phyloP scores from a whole-genome alignment of 2,113 vertebrate species.

The Recurvirostra avosetta region DNA sequence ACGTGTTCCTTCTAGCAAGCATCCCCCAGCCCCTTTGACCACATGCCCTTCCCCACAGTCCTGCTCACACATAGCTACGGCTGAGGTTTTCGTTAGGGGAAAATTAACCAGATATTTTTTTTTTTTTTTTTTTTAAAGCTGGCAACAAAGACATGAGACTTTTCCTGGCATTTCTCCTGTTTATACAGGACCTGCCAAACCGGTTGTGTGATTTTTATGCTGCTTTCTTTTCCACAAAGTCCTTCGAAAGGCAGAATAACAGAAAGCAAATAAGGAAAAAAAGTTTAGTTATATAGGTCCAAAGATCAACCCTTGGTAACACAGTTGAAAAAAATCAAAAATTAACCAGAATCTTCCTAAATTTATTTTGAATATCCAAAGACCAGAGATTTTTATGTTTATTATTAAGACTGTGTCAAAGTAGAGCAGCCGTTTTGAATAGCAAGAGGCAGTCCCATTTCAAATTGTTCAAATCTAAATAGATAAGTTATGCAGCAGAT shows the following conservation, averaged over 20 bases:
- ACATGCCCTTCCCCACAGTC: not conserved
- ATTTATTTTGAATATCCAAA: not conserved
- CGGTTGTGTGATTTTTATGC: conserved; percentile 58
- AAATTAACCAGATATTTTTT: not conserved
- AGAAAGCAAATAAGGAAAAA: conserved; percentile 43
- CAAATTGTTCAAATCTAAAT: not conserved
- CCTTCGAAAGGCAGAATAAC: conserved; percentile 58
- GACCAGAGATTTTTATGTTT: not conserved
- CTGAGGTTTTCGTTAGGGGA: not conserved
- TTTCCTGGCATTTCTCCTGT: conserved; percentile 57
- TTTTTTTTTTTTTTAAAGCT: not conserved
- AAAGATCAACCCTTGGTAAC: not conserved
- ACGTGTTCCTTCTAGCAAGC: not conserved
- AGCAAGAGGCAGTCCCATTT: not conserved
- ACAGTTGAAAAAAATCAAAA: not conserved
- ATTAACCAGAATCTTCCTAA: not conserved
- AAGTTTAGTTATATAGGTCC: conserved; percentile 20
- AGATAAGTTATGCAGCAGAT: fast-evolving
- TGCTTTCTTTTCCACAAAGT: conserved; percentile 58
- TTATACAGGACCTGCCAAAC: conserved; percentile 67
- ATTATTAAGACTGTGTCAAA: not conserved
- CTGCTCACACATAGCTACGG: fast-evolving
- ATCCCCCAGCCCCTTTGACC: not conserved
- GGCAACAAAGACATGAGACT: conserved; percentile 14
- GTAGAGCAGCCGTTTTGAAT: not conserved